Conservation (phyloP, 2,113 vertebrate genomes). For the Tetrao urogallus region DNA sequence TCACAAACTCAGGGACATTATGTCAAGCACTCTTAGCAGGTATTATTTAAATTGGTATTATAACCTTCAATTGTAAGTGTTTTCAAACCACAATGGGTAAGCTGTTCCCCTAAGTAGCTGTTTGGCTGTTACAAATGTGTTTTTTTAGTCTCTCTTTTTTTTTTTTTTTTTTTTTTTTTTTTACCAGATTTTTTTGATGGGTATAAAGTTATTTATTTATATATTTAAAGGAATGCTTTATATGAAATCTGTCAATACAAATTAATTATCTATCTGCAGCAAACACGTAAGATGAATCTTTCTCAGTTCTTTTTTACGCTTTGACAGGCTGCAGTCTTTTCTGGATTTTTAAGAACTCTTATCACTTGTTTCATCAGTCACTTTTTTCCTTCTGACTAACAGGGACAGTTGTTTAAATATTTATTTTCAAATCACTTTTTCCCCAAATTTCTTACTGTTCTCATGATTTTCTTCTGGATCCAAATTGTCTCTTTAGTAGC, state of each 20-base stretch:
- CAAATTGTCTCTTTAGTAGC: neutral
- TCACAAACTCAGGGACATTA: neutral
- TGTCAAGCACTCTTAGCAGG: neutral
- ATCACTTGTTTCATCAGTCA: neutral
- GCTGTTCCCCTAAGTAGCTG: neutral
- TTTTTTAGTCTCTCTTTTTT: neutral
- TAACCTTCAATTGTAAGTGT: neutral
- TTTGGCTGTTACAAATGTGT: neutral
- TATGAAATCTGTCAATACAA: neutral
- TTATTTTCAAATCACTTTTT: neutral
- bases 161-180: no score
- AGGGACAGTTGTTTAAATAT: neutral
- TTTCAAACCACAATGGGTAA: neutral
- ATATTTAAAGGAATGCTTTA: neutral
- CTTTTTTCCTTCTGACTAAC: neutral
- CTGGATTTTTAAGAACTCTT: neutral
- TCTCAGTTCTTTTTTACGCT: neutral
- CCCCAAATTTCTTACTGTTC: neutral
- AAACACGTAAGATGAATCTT: neutral
- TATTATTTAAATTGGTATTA: neutral
- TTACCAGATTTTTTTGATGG: neutral
- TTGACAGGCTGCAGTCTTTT: neutral
- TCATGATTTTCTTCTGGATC: neutral
- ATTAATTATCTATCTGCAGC: neutral
- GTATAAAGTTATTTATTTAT: neutral